Percentiles rank a stretch among this genome's conserved stretches.
Conservation (phyloP, 2,888 invertebrate species). For the Camponotus fellah region DNA sequence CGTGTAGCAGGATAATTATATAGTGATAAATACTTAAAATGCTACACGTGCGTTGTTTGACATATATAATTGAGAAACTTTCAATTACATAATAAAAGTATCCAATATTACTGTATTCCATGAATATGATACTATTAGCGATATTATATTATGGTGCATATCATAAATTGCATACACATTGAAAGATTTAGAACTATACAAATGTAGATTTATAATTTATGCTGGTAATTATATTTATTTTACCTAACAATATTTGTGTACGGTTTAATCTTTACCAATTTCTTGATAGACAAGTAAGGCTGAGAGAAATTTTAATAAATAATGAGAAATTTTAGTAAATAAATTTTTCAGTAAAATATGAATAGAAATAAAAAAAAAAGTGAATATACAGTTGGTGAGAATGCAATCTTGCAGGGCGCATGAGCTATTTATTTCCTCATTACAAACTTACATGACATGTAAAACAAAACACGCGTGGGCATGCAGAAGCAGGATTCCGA, state of each 20-base stretch:
- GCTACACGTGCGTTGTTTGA: conserved; percentile 17
- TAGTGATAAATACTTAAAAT: conserved; percentile 42
- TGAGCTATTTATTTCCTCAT: conserved; percentile 43
- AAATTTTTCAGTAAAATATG: not conserved
- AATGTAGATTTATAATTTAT: conserved; percentile 32
- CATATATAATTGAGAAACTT: conserved; percentile 22
- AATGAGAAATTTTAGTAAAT: not conserved
- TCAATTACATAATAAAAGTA: conserved; percentile 24
- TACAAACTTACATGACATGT: conserved; percentile 54
- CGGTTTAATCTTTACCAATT: not conserved
- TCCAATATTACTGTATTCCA: conserved; percentile 8
- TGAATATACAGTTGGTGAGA: not conserved
- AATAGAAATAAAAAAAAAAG: not conserved
- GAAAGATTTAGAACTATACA: not conserved
- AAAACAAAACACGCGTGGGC: conserved; percentile 41
- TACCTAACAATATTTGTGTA: conserved; percentile 13
- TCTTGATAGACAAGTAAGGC: not conserved
- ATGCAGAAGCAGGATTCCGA: conserved; percentile 41
- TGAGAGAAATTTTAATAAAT: not conserved
- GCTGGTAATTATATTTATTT: conserved; percentile 41
- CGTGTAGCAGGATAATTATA: conserved; percentile 12
- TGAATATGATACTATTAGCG: not conserved
- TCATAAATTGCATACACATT: conserved; percentile 2
- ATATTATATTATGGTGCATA: conserved; percentile 32
- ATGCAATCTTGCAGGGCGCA: conserved; percentile 38